A percentile compares a stretch with the other conserved stretches of the same genome.
Conservation (phyloP, 2,888 invertebrate genomes). For the Sepioteuthis lessoniana region DNA sequence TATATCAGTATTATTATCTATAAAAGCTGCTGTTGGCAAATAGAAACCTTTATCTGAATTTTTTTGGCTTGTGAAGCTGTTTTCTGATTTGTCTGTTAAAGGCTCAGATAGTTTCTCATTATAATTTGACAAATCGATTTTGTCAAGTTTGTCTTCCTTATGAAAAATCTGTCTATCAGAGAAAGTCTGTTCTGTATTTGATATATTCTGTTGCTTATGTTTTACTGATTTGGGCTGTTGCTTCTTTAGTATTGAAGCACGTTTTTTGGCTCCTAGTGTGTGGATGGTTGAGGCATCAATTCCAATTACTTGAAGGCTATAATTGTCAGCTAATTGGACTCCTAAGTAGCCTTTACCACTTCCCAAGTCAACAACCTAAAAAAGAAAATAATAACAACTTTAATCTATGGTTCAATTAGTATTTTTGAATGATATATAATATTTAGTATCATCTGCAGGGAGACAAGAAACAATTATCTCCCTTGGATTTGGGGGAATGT, state of each 20-base stretch:
- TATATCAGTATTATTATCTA: constrained; percentile 60
- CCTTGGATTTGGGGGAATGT: no score
- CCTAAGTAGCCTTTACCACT: constrained; percentile 92
- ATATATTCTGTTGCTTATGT: not conserved
- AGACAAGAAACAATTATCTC: no score
- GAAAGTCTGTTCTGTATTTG: not conserved
- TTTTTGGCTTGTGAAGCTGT: not conserved
- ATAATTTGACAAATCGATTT: not conserved
- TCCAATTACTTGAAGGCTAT: constrained; percentile 84
- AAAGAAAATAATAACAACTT: not conserved
- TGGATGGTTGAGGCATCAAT: constrained; percentile 85
- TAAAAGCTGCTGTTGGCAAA: constrained; percentile 61
- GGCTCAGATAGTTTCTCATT: not conserved
- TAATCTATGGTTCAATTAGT: no score
- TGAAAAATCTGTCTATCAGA: constrained; percentile 50
- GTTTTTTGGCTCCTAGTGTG: constrained; percentile 80
- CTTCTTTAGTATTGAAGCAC: constrained; percentile 60
- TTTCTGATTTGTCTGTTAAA: not conserved
- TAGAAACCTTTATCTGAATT: constrained; percentile 50
- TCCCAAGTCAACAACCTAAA: constrained; percentile 87
- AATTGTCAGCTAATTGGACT: constrained; percentile 83
- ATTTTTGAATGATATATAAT: no score
- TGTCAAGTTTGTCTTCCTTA: not conserved
- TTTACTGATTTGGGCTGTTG: constrained; percentile 64
- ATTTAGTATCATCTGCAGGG: no score